Conservation (phyloP, 2,888 invertebrate genomes). For the Drosophila anomelani region DNA sequence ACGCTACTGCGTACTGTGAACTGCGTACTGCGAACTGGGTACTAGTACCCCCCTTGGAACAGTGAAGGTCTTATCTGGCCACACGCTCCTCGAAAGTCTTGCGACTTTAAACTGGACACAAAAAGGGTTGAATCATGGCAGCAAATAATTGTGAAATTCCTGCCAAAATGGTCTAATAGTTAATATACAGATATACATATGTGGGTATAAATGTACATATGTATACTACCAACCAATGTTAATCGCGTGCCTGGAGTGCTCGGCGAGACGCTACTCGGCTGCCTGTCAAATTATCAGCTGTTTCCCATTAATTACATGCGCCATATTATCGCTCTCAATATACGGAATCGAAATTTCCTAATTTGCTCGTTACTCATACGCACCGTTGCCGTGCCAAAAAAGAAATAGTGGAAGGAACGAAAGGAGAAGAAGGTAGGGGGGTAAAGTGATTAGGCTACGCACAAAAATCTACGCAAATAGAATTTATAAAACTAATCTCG, state of each 20-base stretch:
- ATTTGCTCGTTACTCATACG: slow-evolving; percentile 63
- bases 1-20: neutral
- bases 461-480: slow-evolving; percentile 30
- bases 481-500: slow-evolving; percentile 34
- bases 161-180: neutral
- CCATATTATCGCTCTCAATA: slow-evolving; percentile 18
- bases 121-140: slow-evolving; percentile 8
- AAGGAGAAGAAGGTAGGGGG: too few species aligned
- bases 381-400: slow-evolving; percentile 54
- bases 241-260: slow-evolving; percentile 46
- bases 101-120: slow-evolving; percentile 20
- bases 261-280: neutral
- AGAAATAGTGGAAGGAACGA: neutral
- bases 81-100: slow-evolving; percentile 15
- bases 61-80: slow-evolving; percentile 18
- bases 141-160: slow-evolving; percentile 32
- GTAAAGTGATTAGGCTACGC: slow-evolving; percentile 27
- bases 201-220: neutral
- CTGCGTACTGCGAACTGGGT: neutral
- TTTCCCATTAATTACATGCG: slow-evolving; percentile 65
- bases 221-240: slow-evolving; percentile 5
- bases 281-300: slow-evolving; percentile 49
- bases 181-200: neutral
- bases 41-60: slow-evolving; percentile 4
- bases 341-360: slow-evolving; percentile 40